A percentile compares a stretch with the other conserved stretches of the same genome.
Conservation (phyloP, 2,888 invertebrate genomes). For the Parnassius glacialis region DNA sequence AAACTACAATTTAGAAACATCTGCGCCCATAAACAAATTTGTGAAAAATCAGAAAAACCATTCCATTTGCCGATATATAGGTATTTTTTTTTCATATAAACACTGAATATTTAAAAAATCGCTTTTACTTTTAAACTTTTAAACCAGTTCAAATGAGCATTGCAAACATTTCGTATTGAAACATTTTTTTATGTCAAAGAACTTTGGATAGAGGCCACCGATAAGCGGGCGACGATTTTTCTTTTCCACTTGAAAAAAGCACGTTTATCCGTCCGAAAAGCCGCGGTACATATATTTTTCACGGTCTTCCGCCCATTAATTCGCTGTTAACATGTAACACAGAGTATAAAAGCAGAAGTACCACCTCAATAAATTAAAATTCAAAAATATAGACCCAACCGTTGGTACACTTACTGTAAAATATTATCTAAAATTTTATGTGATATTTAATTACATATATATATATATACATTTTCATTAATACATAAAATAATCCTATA, state of each 20-base stretch:
- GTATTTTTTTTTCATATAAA: too few relatives aligned
- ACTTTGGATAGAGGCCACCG: conserved; percentile 15
- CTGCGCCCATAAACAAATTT: too few relatives aligned
- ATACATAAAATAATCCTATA: too few relatives aligned
- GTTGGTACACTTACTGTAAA: too few relatives aligned
- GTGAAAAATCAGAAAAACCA: too few relatives aligned
- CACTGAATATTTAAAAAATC: neutral
- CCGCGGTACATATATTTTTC: conserved; percentile 38
- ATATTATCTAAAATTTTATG: too few relatives aligned
- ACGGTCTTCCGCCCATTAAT: conserved; percentile 36
- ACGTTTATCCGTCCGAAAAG: conserved; percentile 23
- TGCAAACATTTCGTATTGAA: conserved; percentile 10
- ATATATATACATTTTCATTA: too few relatives aligned
- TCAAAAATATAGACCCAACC: too few relatives aligned
- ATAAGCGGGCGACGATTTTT: conserved; percentile 27
- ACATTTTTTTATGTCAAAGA: conserved; percentile 17
- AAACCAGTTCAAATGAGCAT: conserved; percentile 2
- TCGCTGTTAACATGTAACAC: conserved; percentile 35
- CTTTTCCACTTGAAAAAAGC: conserved; percentile 26
- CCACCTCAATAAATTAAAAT: neutral
- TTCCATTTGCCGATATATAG: too few relatives aligned
- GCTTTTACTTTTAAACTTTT: conserved; percentile 1
- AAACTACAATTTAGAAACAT: too few relatives aligned
- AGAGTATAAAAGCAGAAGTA: conserved; percentile 7
- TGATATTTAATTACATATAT: too few relatives aligned